Conservation (phyloP, 1,140 invertebrate species). For the Drosophila serrata region DNA sequence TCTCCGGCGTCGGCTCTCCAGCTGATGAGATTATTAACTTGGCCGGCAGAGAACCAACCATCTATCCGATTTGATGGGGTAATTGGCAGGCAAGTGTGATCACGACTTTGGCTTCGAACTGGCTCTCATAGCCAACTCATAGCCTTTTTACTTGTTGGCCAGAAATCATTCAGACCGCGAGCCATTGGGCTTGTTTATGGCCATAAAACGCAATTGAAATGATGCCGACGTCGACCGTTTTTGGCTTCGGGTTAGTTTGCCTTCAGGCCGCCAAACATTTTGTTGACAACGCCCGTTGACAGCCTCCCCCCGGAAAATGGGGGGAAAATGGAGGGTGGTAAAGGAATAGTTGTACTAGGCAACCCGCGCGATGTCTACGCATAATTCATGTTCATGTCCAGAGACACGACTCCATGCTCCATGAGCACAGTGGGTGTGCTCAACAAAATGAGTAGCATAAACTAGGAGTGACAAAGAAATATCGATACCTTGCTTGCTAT, state of each 20-base stretch:
- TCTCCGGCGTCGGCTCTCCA: not conserved
- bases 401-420: constrained; percentile 3
- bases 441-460: constrained; percentile 8
- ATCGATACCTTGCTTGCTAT: too few species aligned
- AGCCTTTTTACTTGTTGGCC: constrained; percentile 24
- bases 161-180: constrained; percentile 32
- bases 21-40: constrained; percentile 73
- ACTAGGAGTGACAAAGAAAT: not conserved
- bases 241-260: constrained; percentile 26
- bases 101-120: constrained; percentile 34
- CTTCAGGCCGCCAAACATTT: constrained; percentile 33
- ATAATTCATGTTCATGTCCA: constrained; percentile 62
- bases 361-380: constrained; percentile 53
- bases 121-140: constrained; percentile 27
- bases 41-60: constrained; percentile 22
- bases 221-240: constrained; percentile 43
- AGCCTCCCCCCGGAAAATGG: constrained; percentile 5
- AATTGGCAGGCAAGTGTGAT: constrained; percentile 53
- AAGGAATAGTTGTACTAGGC: constrained; percentile 8
- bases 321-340: not conserved
- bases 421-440: constrained; percentile 51
- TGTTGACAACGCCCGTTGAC: constrained; percentile 59
- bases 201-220: constrained; percentile 75
- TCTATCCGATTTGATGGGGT: constrained; percentile 39
- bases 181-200: constrained; percentile 59